A percentile compares a stretch with the other conserved stretches of the same genome.
Conservation (phyloP, 2,113 vertebrate species). For the Chaetodon auriga region DNA sequence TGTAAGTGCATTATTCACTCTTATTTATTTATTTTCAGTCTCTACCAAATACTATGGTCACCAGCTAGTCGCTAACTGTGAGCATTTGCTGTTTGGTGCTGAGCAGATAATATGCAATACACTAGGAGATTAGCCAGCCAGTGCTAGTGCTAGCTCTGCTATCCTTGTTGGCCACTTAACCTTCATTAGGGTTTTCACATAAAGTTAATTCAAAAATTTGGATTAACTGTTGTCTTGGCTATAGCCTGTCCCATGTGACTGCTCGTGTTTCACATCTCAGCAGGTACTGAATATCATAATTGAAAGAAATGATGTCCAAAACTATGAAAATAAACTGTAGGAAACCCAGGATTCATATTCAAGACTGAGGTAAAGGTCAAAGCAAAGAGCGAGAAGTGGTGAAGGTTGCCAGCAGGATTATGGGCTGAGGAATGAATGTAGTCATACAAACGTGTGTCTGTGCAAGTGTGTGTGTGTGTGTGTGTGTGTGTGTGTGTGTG, state of each 20-base stretch:
- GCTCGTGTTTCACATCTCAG: background rate
- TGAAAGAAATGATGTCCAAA: background rate
- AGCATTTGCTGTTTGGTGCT: no score
- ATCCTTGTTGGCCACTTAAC: background rate
- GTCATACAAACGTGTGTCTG: background rate
- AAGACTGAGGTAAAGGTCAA: background rate
- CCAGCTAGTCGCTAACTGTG: background rate
- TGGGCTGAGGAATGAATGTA: background rate
- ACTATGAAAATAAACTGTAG: background rate
- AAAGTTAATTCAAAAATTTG: background rate
- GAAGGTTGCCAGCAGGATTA: background rate
- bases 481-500: conserved; percentile 2
- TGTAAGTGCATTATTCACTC: no score
- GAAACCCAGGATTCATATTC: background rate
- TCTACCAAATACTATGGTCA: background rate
- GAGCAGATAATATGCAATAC: background rate
- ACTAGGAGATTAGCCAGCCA: background rate
- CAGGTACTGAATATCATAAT: background rate
- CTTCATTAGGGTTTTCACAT: no score
- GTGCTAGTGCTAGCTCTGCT: no score
- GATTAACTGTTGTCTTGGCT: no score
- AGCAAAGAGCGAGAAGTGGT: background rate
- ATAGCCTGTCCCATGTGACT: background rate
- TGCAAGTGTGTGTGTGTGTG: background rate
- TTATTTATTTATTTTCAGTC: background rate